phyloP scores from a whole-genome alignment of 2,888 invertebrate species.

The Drosophila yooni region DNA sequence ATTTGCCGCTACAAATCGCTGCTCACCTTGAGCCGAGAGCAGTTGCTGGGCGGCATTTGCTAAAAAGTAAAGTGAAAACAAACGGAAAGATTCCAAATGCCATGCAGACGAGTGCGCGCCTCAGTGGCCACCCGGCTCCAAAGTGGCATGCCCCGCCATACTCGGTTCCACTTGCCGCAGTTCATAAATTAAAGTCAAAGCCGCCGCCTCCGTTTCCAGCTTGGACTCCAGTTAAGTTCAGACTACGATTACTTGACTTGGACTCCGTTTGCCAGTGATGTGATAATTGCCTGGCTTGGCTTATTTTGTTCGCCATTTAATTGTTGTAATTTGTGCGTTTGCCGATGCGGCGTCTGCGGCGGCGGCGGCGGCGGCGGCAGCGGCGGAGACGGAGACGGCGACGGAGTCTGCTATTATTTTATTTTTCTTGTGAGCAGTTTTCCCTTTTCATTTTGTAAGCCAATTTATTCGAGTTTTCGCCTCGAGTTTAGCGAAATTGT shows the following conservation, averaged over 20 bases:
- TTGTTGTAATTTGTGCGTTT: conserved; percentile 79
- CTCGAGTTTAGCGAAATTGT: conserved; percentile 71
- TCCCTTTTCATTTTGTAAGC: conserved; percentile 68
- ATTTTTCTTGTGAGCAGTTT: conserved; percentile 48
- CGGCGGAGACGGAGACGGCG: conserved; percentile 15
- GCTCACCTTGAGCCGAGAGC: conserved; percentile 51
- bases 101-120: conserved; percentile 49
- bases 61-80: conserved; percentile 48
- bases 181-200: conserved; percentile 76
- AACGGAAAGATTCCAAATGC: conserved; percentile 52
- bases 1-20: conserved; percentile 63
- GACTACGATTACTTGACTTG: conserved; percentile 22
- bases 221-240: conserved; percentile 9
- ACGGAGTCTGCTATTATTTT: conserved; percentile 38
- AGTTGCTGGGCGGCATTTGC: conserved; percentile 29
- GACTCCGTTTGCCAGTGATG: conserved; percentile 54
- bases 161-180: conserved; percentile 57
- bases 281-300: conserved; percentile 77
- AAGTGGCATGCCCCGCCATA: conserved; percentile 6
- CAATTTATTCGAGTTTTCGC: conserved; percentile 71
- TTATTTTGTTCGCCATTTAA: conserved; percentile 79
- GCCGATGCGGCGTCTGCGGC: conserved; percentile 20
- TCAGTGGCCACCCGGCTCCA: conserved; percentile 56
- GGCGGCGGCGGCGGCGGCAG: conserved; percentile 1
- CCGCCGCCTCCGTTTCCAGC: conserved; percentile 29